phyloP scores from a whole-genome alignment of 2,888 invertebrate genomes.

The Lithodes maja region DNA sequence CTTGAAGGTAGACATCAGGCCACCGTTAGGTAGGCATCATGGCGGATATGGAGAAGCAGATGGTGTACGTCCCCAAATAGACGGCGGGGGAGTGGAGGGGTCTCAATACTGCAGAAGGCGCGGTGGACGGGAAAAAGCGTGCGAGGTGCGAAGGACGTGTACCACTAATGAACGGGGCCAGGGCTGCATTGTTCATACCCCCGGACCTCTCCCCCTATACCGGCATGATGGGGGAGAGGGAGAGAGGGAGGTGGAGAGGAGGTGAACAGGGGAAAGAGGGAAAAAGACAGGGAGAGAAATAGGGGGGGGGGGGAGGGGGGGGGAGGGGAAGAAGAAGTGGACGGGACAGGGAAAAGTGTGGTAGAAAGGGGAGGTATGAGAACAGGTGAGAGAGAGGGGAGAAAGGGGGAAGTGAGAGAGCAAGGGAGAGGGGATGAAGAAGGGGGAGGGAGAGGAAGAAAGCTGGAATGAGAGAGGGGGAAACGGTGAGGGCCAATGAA shows the following conservation, averaged over 20 bases:
- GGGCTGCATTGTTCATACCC: constrained; percentile 49
- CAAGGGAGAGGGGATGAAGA: no score
- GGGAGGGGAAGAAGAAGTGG: background rate
- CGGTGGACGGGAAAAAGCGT: constrained; percentile 42
- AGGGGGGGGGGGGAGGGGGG: background rate
- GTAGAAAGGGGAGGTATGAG: constrained; percentile 25
- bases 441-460: no score
- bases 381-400: constrained; percentile 34
- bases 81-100: constrained; percentile 16
- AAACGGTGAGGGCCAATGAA: no score
- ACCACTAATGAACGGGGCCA: constrained; percentile 53
- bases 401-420: background rate
- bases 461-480: no score
- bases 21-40: no score
- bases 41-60: no score
- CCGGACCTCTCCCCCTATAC: constrained; percentile 17
- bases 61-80: background rate
- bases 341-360: background rate
- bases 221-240: background rate
- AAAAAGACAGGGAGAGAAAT: background rate
- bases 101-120: constrained; percentile 44
- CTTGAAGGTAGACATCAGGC: no score
- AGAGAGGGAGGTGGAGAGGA: background rate
- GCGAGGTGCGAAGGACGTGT: constrained; percentile 38
- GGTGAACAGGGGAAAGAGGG: background rate